Evolutionary conservation across 1,140 invertebrate species (phyloP), one percentile per base, ranked within the genome.

Genomic region (Chironomus tepperi): DNA sequence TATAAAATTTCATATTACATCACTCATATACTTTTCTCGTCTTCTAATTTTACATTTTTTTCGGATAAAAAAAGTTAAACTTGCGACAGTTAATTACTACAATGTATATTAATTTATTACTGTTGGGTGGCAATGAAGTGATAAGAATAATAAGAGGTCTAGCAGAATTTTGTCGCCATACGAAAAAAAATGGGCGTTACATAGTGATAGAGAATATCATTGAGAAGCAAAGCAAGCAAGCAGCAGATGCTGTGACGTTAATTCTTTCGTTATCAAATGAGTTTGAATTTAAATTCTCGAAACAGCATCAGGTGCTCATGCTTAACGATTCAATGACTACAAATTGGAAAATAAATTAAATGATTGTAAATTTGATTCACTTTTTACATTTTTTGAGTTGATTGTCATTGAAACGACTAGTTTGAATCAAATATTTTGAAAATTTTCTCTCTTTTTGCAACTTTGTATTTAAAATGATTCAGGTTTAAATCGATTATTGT

Each of bases 321-420:
- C 24, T 34, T 34, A 47, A 15, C 15, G 47, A 57, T 57, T n/a
- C 12, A 57, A 57, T 15, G n/a, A n/a, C 5, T 12, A 57, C n/a
- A 57, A 57, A 57, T 57, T 57, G 47, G 15, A 57, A 57, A 57
- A 57, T 57, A 57, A 57, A 57, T 57, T 12, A 57, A 57, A 57
- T 57, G n/a, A 57, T 57, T 57, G 47, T n/a, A 57, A 57, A 57
- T 12, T 57, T 57, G 47, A 34, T 34, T 34, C 24, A 34, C 24
- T 34, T 34, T 34, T n/a, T n/a, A n/a, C n/a, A n/a, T n/a, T n/a
- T n/a, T n/a, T n/a, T n/a, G n/a, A n/a, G 5, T 34, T 34, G 24
- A n/a, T 34, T 34, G 24, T 34, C 24, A 34, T 2, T 34, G 24
- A 34, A 34, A 34, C n/a, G n/a, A n/a, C n/a, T n/a, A n/a, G n/a